A percentile compares a stretch with the other conserved stretches of the same genome.
These are phyloP conservation scores for Brachionus manjavacas DNA, from an alignment of 1,140 invertebrate species.

Conservation along the genomic window DNA sequence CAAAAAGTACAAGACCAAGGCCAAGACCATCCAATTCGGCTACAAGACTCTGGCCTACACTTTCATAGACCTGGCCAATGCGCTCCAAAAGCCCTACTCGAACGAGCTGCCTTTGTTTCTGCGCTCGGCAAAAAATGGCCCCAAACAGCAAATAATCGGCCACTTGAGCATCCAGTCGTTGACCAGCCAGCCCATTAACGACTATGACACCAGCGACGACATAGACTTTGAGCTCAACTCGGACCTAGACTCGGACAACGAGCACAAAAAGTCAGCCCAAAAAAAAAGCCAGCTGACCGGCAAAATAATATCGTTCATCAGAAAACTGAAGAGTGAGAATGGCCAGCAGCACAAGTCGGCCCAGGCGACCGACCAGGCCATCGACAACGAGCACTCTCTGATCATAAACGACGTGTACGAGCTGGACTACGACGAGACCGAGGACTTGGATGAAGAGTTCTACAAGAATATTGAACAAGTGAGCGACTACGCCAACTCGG, in stretches of 20 bases:
- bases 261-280: not conserved
- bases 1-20: constrained; percentile 37
- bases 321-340: constrained; percentile 6
- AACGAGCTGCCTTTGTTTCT: constrained; percentile 27
- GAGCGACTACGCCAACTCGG: constrained; percentile 27
- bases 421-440: not conserved
- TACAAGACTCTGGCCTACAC: constrained; percentile 34
- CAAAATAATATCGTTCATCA: constrained; percentile 26
- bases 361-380: not conserved
- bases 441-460: constrained; percentile 12
- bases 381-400: not conserved
- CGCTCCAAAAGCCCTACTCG: constrained; percentile 11
- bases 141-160: constrained; percentile 1
- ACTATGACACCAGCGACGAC: not conserved
- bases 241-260: constrained; percentile 23
- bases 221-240: constrained; percentile 3
- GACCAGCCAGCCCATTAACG: constrained; percentile 18
- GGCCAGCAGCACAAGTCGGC: not conserved
- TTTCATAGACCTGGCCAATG: constrained; percentile 22
- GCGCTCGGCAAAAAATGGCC: not conserved
- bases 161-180: constrained; percentile 14
- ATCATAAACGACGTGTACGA: constrained; percentile 1
- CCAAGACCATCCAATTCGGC: constrained; percentile 15
- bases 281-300: constrained; percentile 20
- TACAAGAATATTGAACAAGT: constrained; percentile 38